These are phyloP conservation scores for Budorcas taxicolor DNA, from an alignment of 2,113 vertebrate species.

Conservation along the genomic window DNA sequence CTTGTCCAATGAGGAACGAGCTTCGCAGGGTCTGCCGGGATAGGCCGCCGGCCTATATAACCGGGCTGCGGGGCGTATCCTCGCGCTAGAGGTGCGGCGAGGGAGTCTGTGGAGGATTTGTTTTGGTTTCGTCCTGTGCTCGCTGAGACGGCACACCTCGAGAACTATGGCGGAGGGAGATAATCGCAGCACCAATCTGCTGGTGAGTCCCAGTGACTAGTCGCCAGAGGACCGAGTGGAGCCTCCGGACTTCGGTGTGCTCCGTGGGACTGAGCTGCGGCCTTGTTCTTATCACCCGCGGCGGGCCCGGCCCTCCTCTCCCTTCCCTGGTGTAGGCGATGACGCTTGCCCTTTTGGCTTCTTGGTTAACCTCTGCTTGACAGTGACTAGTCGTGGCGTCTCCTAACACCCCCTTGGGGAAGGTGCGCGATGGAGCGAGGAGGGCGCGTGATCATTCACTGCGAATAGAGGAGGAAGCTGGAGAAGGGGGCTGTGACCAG, in stretches of 20 bases:
- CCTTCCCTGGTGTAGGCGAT: neutral
- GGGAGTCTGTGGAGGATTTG: rapidly evolving
- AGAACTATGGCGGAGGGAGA: conserved; percentile 80
- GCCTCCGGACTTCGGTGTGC: neutral
- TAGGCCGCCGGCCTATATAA: conserved; percentile 44
- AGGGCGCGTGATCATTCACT: neutral
- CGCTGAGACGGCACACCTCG: conserved; percentile 20
- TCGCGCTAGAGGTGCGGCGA: rapidly evolving
- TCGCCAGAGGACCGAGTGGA: rapidly evolving
- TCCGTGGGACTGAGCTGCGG: neutral
- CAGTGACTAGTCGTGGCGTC: neutral
- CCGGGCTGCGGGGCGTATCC: neutral
- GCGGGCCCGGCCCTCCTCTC: neutral
- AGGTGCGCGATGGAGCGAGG: neutral
- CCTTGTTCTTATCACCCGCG: neutral
- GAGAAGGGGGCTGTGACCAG: neutral
- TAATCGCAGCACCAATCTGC: conserved; percentile 78
- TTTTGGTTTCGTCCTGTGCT: rapidly evolving
- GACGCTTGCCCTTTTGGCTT: neutral
- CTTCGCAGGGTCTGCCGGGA: conserved; percentile 63
- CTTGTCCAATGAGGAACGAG: conserved; percentile 62
- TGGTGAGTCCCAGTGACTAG: conserved; percentile 73
- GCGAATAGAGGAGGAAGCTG: neutral
- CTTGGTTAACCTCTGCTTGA: neutral
- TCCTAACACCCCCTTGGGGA: neutral